Conservation (phyloP, 2,888 invertebrate genomes). For the Choristoneura rosaceana region DNA sequence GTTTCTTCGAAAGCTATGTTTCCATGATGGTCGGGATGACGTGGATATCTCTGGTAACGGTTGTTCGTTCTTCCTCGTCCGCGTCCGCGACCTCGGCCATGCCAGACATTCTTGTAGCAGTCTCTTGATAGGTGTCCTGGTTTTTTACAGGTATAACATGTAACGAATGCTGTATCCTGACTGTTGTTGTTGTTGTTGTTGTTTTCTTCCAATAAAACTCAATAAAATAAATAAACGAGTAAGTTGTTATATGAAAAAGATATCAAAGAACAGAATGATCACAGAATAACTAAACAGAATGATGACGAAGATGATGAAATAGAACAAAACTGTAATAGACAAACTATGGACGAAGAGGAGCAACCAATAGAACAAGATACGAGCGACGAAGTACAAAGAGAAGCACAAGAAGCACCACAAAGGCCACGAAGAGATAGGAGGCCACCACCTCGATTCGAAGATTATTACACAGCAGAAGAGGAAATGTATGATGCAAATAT, state of each 20-base stretch:
- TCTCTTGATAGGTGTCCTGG: neutral
- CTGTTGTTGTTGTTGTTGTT: too few relatives aligned
- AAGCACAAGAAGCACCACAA: neutral
- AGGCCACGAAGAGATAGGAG: neutral
- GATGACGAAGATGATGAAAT: neutral
- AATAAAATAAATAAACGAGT: too few relatives aligned
- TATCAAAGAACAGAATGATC: neutral
- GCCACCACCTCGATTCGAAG: neutral
- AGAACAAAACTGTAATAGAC: neutral
- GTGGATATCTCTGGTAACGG: neutral
- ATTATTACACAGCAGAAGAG: neutral
- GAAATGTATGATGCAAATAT: slow-evolving; percentile 1
- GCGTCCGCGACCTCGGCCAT: neutral
- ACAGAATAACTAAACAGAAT: neutral
- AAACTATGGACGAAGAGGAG: neutral
- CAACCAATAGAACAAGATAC: neutral
- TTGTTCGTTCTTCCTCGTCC: neutral
- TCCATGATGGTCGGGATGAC: neutral
- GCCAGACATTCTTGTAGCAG: neutral
- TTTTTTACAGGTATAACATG: neutral
- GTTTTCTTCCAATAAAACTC: too few relatives aligned
- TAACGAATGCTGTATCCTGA: neutral
- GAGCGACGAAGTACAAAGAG: neutral
- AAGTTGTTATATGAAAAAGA: neutral
- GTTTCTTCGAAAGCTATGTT: neutral